Evolutionary conservation across 1,140 invertebrate genomes (phyloP).

Genomic region (Sarcophaga peregrina): DNA sequence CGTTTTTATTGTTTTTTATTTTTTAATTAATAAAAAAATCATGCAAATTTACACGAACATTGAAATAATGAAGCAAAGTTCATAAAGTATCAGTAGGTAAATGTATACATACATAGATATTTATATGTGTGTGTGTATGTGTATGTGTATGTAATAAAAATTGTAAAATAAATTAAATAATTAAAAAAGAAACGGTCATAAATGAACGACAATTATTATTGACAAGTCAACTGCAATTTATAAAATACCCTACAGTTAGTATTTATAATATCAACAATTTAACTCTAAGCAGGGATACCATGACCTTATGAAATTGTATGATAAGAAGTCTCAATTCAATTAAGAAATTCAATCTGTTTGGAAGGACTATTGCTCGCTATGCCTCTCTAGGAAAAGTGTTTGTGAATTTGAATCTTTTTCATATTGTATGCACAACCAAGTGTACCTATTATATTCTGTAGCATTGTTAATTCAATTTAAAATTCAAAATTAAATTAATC

Average conservation of each 20-base stretch:
- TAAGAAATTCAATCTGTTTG: not conserved
- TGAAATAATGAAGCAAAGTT: not conserved
- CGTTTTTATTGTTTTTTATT: slow-evolving; percentile 12
- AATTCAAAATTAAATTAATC: slow-evolving; percentile 1
- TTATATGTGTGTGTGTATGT: too few relatives aligned
- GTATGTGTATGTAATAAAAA: not conserved
- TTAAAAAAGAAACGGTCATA: not conserved
- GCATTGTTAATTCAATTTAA: not conserved
- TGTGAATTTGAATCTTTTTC: too few relatives aligned
- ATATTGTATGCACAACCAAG: too few relatives aligned
- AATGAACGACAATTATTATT: not conserved
- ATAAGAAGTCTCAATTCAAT: too few relatives aligned
- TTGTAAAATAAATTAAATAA: slow-evolving; percentile 16
- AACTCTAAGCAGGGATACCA: too few relatives aligned
- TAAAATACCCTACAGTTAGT: not conserved
- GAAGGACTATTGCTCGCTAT: not conserved
- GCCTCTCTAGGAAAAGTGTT: not conserved
- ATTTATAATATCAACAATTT: not conserved
- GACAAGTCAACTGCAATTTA: not conserved
- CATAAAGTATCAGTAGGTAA: not conserved
- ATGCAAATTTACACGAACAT: not conserved
- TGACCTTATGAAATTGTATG: too few relatives aligned
- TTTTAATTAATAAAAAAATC: slow-evolving; percentile 4
- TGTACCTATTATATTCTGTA: not conserved
- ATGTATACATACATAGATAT: too few relatives aligned